These are phyloP conservation scores for Hydriomena furcata DNA, from an alignment of 2,888 invertebrate species.

Conservation along the genomic window DNA sequence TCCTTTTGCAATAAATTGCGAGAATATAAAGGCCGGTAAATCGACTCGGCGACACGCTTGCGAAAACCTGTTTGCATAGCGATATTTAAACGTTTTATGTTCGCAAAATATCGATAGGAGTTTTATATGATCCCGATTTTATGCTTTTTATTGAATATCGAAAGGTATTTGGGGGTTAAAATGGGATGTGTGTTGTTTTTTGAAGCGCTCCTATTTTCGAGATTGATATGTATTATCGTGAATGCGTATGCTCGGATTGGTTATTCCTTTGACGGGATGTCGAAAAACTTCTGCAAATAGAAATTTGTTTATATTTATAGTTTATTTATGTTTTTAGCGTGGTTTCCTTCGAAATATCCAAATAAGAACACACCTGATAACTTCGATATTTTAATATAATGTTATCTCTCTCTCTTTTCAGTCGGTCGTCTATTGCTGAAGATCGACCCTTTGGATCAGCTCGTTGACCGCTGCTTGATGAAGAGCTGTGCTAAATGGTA, in stretches of 20 bases:
- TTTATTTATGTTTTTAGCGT: no score
- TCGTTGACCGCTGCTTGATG: no score
- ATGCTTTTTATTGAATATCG: slow-evolving; percentile 75
- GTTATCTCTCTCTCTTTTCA: no score
- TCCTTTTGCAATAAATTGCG: slow-evolving; percentile 41
- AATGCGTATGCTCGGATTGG: neutral
- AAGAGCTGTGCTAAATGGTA: no score
- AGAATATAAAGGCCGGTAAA: slow-evolving; percentile 48
- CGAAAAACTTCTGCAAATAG: no score
- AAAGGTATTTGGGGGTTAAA: slow-evolving; percentile 70
- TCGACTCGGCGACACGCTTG: slow-evolving; percentile 44
- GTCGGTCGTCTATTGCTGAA: no score
- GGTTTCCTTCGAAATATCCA: no score
- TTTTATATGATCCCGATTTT: slow-evolving; percentile 66
- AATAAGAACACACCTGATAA: no score
- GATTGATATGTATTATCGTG: slow-evolving; percentile 41
- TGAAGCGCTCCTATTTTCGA: slow-evolving; percentile 57
- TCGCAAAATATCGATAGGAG: slow-evolving; percentile 53
- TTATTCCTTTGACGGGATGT: neutral
- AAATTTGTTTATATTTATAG: no score
- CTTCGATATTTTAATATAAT: no score
- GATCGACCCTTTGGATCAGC: no score
- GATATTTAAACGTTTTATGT: slow-evolving; percentile 58
- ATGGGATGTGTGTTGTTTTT: slow-evolving; percentile 73
- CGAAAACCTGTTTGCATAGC: slow-evolving; percentile 59